Evolutionary conservation across 2,797 vertebrate species (phyloP).

Genomic region (Otolemur crassicaudatus): DNA sequence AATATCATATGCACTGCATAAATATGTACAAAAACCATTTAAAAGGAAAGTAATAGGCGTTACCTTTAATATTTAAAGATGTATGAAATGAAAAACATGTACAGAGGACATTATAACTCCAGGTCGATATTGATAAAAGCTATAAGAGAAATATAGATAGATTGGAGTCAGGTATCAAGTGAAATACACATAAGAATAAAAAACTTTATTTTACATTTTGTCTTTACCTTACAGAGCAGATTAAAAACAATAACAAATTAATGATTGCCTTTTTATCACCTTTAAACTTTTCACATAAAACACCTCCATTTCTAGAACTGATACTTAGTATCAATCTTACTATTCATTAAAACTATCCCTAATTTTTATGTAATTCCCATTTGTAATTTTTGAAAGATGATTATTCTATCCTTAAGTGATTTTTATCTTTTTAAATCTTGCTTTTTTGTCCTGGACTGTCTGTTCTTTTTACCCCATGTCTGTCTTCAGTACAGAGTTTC

Average conservation of each 20-base stretch:
- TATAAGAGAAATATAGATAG: not conserved
- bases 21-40: not conserved
- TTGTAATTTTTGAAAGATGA: not conserved
- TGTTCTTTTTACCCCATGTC: not conserved
- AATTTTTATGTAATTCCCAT: not conserved
- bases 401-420: not conserved
- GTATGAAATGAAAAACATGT: not conserved
- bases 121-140: not conserved
- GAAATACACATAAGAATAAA: not conserved
- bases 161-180: not conserved
- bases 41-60: not conserved
- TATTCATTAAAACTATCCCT: not conserved
- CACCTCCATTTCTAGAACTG: not conserved
- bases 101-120: not conserved
- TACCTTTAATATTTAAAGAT: not conserved
- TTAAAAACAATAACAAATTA: not conserved
- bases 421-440: not conserved
- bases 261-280: not conserved
- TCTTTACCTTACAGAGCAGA: not conserved
- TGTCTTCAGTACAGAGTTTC: not conserved
- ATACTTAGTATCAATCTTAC: not conserved
- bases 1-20: not conserved
- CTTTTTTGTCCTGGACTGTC: not conserved
- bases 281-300: constrained; percentile 1
- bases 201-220: not conserved